Conservation (phyloP, 2,888 invertebrate species). For the Liopterus haemorrhoidalis region DNA sequence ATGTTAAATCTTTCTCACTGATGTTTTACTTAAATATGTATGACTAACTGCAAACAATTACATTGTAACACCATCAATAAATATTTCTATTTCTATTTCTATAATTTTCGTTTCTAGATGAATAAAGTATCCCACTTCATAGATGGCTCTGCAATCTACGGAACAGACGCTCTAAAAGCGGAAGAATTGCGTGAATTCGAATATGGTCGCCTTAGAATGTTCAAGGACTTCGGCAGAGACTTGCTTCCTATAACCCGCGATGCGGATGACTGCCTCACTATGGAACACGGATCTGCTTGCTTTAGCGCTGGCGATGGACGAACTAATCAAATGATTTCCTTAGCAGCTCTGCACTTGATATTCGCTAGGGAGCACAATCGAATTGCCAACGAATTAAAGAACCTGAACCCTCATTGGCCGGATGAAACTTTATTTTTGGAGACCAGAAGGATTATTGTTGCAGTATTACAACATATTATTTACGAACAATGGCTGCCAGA, state of each 20-base stretch:
- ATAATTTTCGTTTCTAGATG: conserved; percentile 49
- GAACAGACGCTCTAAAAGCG: conserved; percentile 56
- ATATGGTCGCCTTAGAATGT: conserved; percentile 58
- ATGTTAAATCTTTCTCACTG: too few relatives aligned
- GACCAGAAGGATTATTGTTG: conserved; percentile 64
- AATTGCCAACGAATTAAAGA: conserved; percentile 55
- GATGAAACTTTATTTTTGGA: conserved; percentile 71
- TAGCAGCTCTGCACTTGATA: conserved; percentile 66
- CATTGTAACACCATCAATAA: not conserved
- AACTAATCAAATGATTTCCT: conserved; percentile 70
- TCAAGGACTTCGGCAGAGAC: conserved; percentile 60
- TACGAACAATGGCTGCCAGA: conserved; percentile 78
- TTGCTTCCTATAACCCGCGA: conserved; percentile 59
- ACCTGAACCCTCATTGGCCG: conserved; percentile 67
- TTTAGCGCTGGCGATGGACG: conserved; percentile 73
- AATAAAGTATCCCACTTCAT: conserved; percentile 68
- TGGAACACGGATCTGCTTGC: conserved; percentile 58
- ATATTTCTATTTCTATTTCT: not conserved
- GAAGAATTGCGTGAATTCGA: conserved; percentile 53
- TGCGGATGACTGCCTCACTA: conserved; percentile 58
- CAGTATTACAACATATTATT: conserved; percentile 70
- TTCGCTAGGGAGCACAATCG: conserved; percentile 78
- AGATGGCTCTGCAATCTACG: conserved; percentile 71
- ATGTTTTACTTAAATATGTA: too few relatives aligned
- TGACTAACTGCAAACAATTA: too few relatives aligned